Evolutionary conservation across 2,797 vertebrate genomes (phyloP).

Genomic region (Alectoris magna): DNA sequence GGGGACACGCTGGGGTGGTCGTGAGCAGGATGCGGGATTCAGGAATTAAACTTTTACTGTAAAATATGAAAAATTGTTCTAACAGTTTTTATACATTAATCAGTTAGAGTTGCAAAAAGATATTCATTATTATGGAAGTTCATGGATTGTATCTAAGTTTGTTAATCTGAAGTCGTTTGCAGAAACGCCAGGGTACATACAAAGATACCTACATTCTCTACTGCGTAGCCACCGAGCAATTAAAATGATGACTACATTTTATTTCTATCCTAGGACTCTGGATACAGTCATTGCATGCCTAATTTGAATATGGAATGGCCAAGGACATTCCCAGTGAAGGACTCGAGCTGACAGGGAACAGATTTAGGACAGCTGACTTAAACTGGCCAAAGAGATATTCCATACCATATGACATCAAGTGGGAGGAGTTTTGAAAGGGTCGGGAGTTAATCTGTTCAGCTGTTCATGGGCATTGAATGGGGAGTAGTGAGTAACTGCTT

Average conservation of each 20-base stretch:
- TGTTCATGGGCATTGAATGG: too few relatives aligned
- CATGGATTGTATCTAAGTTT: background rate
- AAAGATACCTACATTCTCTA: background rate
- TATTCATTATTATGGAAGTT: background rate
- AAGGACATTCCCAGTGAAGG: too few relatives aligned
- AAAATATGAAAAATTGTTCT: background rate
- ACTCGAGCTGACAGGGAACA: too few relatives aligned
- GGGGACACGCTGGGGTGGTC: accelerated
- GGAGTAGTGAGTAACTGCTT: too few relatives aligned
- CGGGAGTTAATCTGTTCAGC: too few relatives aligned
- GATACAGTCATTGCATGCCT: background rate
- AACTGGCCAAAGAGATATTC: too few relatives aligned
- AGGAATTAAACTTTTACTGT: background rate
- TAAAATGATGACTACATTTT: background rate
- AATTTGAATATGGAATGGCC: background rate
- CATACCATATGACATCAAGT: too few relatives aligned
- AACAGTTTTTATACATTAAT: background rate
- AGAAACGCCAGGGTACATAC: background rate
- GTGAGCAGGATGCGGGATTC: background rate
- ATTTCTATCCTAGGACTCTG: background rate
- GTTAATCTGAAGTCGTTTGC: background rate
- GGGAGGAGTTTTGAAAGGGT: too few relatives aligned
- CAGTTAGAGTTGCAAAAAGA: background rate
- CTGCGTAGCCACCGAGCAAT: background rate
- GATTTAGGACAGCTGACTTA: too few relatives aligned